Evolutionary conservation across 2,888 invertebrate genomes (phyloP).

Genomic region (Sarcophaga carnaria): DNA sequence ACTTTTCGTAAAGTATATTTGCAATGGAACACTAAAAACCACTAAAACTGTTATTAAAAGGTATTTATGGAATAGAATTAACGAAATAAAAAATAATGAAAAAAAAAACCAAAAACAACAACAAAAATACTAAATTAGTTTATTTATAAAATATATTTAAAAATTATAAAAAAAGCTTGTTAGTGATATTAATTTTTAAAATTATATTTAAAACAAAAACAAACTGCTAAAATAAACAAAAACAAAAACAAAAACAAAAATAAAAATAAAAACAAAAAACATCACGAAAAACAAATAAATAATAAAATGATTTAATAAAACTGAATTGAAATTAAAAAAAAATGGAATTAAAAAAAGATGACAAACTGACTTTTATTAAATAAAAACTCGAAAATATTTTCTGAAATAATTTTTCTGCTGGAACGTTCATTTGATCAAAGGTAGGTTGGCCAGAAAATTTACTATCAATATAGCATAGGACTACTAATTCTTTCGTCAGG

Average conservation of each 20-base stretch:
- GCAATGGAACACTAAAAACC: conserved; percentile 11
- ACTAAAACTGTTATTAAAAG: conserved; percentile 52
- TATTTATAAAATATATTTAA: conserved; percentile 68
- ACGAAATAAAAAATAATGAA: not conserved
- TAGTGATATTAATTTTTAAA: conserved; percentile 82
- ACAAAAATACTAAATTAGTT: conserved; percentile 64
- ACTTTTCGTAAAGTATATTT: not conserved
- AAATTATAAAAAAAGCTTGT: conserved; percentile 77
- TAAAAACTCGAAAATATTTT: not conserved
- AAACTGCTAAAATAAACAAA: conserved; percentile 41
- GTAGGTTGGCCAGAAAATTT: no score
- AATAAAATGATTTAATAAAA: conserved; percentile 63
- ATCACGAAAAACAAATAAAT: conserved; percentile 49
- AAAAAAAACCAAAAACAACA: conserved; percentile 25
- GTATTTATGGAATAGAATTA: conserved; percentile 55
- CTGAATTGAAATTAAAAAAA: conserved; percentile 54
- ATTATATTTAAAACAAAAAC: conserved; percentile 58
- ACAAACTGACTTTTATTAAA: not conserved
- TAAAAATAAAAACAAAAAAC: conserved; percentile 54
- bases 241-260: conserved; percentile 56
- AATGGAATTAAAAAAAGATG: not conserved
- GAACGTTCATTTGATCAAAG: no score
- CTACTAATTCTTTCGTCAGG: no score
- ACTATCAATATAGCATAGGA: no score
- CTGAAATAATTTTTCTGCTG: not conserved